Percentiles rank a stretch among this genome's conserved stretches.
These are phyloP conservation scores for Xylocampa areola DNA, from an alignment of 2,888 invertebrate genomes.

Conservation along the genomic window DNA sequence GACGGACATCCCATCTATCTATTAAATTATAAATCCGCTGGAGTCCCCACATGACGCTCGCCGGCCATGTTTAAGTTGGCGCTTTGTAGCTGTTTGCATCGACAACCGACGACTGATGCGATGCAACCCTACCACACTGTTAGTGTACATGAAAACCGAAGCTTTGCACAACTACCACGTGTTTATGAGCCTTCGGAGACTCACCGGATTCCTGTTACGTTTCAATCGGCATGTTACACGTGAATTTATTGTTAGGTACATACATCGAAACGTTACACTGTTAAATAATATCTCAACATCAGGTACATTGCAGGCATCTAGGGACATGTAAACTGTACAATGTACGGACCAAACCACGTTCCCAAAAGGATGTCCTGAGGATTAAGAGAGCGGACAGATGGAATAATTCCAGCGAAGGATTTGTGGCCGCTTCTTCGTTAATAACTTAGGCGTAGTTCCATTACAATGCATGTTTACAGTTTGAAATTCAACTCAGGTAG, in stretches of 20 bases:
- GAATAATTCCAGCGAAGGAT: constrained; percentile 46
- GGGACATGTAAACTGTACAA: constrained; percentile 48
- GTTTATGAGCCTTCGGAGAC: constrained; percentile 15
- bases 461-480: constrained; percentile 39
- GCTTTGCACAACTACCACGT: constrained; percentile 32
- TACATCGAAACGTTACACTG: constrained; percentile 37
- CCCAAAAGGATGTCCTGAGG: constrained; percentile 49
- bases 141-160: constrained; percentile 41
- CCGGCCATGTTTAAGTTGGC: constrained; percentile 54
- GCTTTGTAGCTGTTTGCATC: constrained; percentile 59
- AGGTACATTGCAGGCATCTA: constrained; percentile 33
- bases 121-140: constrained; percentile 35
- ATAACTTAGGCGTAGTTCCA: constrained; percentile 28
- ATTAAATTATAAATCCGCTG: constrained; percentile 51
- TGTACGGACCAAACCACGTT: constrained; percentile 43
- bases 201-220: constrained; percentile 20
- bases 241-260: constrained; percentile 18
- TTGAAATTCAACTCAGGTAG: constrained; percentile 44
- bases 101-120: constrained; percentile 32
- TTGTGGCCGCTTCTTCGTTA: constrained; percentile 47
- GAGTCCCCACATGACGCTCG: constrained; percentile 39
- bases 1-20: constrained; percentile 16
- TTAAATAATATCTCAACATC: constrained; percentile 46
- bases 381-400: constrained; percentile 45
- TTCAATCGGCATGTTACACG: constrained; percentile 21